These are phyloP conservation scores for Acrobasis suavella DNA, from an alignment of 2,888 invertebrate genomes.

Conservation along the genomic window DNA sequence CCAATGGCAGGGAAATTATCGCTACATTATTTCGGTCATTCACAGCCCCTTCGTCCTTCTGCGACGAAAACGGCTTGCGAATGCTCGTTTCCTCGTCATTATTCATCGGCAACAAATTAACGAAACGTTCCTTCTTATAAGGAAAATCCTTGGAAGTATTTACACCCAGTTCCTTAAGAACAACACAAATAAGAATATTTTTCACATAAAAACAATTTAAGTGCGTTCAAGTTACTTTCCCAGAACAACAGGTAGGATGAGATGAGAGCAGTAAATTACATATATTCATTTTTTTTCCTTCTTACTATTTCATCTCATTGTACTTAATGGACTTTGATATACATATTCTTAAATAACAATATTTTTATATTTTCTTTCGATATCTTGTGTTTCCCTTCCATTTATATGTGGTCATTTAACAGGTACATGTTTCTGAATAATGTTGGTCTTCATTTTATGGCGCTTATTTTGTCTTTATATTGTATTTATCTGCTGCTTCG, in stretches of 20 bases:
- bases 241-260: slow-evolving; percentile 7
- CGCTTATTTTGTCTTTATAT: neutral
- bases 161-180: neutral
- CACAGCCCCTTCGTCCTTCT: slow-evolving; percentile 46
- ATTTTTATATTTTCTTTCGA: neutral
- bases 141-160: neutral
- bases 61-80: slow-evolving; percentile 30
- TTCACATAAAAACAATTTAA: slow-evolving; percentile 3
- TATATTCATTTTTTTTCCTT: neutral
- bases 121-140: neutral
- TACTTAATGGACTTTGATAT: neutral
- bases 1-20: slow-evolving; percentile 69
- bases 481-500: neutral
- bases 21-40: slow-evolving; percentile 71
- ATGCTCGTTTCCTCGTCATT: neutral
- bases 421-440: neutral
- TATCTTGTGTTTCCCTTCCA: neutral
- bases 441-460: neutral
- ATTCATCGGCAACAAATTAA: neutral
- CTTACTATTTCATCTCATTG: neutral
- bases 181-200: slow-evolving; percentile 3
- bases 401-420: neutral
- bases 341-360: neutral
- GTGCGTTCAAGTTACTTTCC: neutral
- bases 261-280: neutral